phyloP scores from a whole-genome alignment of 2,888 invertebrate species.

The Latrodectus elegans region DNA sequence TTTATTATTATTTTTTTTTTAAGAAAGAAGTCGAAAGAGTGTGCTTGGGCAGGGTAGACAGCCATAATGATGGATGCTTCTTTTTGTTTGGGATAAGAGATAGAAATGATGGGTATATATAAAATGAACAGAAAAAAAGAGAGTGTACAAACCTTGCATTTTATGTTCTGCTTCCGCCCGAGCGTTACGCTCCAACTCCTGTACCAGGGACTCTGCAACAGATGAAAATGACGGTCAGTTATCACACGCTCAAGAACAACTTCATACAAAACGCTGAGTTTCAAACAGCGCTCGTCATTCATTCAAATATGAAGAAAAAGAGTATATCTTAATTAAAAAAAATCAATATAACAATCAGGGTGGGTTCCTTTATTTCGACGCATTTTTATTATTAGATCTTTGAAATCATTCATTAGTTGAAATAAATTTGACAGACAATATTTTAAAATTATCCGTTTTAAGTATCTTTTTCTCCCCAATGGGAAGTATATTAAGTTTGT shows the following conservation, averaged over 20 bases:
- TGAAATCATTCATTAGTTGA: too few species aligned
- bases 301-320: background rate
- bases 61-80: background rate
- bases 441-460: too few species aligned
- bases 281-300: slow-evolving; percentile 1
- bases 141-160: slow-evolving; percentile 70
- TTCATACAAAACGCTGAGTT: background rate
- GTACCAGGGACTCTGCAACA: slow-evolving; percentile 71
- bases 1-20: background rate
- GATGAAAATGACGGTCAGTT: slow-evolving; percentile 49
- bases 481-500: too few species aligned
- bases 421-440: too few species aligned
- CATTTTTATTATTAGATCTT: too few species aligned
- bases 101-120: background rate
- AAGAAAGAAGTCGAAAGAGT: background rate
- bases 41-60: background rate
- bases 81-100: background rate
- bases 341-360: background rate
- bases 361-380: too few species aligned
- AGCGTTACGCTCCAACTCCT: slow-evolving; percentile 71
- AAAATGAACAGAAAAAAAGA: background rate
- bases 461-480: too few species aligned
- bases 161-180: slow-evolving; percentile 71
- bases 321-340: background rate
- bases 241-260: slow-evolving; percentile 18